A percentile compares a stretch with the other conserved stretches of the same genome.
Evolutionary conservation across 2,113 vertebrate species (phyloP).

Genomic region (Eublepharis macularius): DNA sequence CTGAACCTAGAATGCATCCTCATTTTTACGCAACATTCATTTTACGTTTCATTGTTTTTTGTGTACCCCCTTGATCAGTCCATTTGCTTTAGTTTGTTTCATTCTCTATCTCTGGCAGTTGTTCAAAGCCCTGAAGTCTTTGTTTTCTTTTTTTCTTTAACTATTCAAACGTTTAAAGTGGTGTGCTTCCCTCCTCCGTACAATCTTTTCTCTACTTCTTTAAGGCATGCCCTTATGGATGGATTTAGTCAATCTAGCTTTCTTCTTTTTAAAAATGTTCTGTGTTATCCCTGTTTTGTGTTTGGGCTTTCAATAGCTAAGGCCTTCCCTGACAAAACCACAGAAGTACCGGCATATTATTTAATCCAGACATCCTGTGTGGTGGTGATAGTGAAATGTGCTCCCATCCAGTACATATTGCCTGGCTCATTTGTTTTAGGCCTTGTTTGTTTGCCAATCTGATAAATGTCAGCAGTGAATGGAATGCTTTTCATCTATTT

Average conservation of each 20-base stretch:
- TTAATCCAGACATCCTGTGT: slow-evolving; percentile 28
- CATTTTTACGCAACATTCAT: not conserved
- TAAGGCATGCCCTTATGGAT: slow-evolving; percentile 24
- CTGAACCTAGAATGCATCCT: not conserved
- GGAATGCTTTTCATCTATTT: slow-evolving; percentile 27
- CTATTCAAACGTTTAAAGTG: slow-evolving; percentile 7
- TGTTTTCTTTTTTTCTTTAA: slow-evolving; percentile 38
- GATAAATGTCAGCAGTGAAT: slow-evolving; percentile 17
- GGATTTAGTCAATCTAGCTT: slow-evolving; percentile 17
- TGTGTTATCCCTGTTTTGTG: slow-evolving; percentile 31
- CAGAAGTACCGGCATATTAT: not conserved
- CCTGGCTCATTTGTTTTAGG: slow-evolving; percentile 2
- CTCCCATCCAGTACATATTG: slow-evolving; percentile 18
- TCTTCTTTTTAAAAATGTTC: slow-evolving; percentile 36
- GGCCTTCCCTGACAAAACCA: not conserved
- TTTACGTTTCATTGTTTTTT: slow-evolving; percentile 7
- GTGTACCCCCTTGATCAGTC: not conserved
- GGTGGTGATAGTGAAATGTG: not conserved
- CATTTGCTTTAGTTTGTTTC: not conserved
- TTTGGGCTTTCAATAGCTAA: slow-evolving; percentile 27
- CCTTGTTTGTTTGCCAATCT: slow-evolving; percentile 30
- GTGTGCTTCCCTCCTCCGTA: slow-evolving; percentile 18
- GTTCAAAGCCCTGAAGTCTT: slow-evolving; percentile 12
- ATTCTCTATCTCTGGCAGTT: not conserved
- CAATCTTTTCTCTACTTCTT: slow-evolving; percentile 17